Base-by-base conservation (phyloP, 2,888 invertebrate species). In the Ecliptopera silaceata region DNA sequence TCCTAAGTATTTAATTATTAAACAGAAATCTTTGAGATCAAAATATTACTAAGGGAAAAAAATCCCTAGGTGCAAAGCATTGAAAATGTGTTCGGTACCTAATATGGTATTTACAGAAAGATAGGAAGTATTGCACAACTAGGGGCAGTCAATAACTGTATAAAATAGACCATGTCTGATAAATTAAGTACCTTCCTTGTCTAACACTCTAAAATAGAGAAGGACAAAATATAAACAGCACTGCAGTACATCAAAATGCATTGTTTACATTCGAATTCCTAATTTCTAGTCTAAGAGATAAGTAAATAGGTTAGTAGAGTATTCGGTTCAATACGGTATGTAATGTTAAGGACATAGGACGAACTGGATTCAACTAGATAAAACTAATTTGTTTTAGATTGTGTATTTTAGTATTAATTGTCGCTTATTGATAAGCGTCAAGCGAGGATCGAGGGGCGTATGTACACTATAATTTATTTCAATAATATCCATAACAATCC, bases 261-360 rank as follows among this genome's bases (percentile, higher is more conserved):
- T 20, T 45, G 45, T 45, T 36, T 4, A 39, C 52, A 36, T 32
- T 8, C 12, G 26, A 55, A 50, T 34, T 48, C 41, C 32, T 20
- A 59, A 60, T 45, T 53, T 59, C 56, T 52, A 59, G 54, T 15
- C 31, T 17, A 6, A 3, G 11, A 61, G 65, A 73, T 76, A 77
- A 69, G 49, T 60, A 77, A 71, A 58, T 77, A 70, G 77, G 79
- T 77, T 71, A 75, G 54, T 77, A 52, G 71, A 68, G 47, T 70
- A 75, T 69, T 65, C 49, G 51, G 61, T 52, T 54, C 62, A 66
- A 41, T 63, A 62, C 56, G 61, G 60, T 68, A 64, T 54, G 50
- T 65, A 56, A 22, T 45, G 22, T 46, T 57, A 55, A 64, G 31
- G 63, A 61, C 63, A 38, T 29, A 56, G 48, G 11, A n/a, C 20